Base-by-base conservation (phyloP, 2,888 invertebrate species). In the Conchocele bisecta region DNA sequence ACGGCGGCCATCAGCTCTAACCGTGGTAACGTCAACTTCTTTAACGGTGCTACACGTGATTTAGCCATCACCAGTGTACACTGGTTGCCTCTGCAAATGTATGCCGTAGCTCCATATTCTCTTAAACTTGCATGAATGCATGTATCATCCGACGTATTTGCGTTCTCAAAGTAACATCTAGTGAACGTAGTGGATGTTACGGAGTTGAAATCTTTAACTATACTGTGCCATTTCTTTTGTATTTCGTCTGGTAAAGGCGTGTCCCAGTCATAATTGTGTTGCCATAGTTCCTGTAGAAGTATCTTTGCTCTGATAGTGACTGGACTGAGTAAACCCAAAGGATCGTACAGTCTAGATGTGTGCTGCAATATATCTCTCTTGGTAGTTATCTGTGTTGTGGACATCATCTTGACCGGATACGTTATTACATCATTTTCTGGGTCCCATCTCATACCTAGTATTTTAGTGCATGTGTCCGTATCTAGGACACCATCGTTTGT, bases 1-100 rank as follows among this genome's bases (percentile, higher is more conserved):
- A 56, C 46, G 11, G 74, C 65, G 28, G 60, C 65, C 69, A 74
- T 74, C 13, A 74, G 31, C 35, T 74, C 69, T 3, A 75, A 48
- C 51, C 58, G 58, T 28, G 71, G 68, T 37, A 71, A 42, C 22
- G 64, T 71, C 4, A 64, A 22, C 20, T 22, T n/a, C 37, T 61
- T 69, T 29, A 75, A 28, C 24, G 73, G 67, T 29, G 73, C 64
- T 20, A 67, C 63, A 13, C 72, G 22, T 15, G 39, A 51, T 29
- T 64, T 64, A 17, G 71, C 54, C 46, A 72, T 72, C 0, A 72
- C 37, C n/a, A 72, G 48, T 44, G 28, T 29, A 13, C 63, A 28
- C 13, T 58, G 22, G 22, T 35, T 9, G n/a, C 28, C 33, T 7
- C 35, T 56, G 20, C 46, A 48, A 15, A 72, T 11, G 46, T 72